phyloP scores from a whole-genome alignment of 2,113 vertebrate genomes.

The Rhabdornis inornatus region DNA sequence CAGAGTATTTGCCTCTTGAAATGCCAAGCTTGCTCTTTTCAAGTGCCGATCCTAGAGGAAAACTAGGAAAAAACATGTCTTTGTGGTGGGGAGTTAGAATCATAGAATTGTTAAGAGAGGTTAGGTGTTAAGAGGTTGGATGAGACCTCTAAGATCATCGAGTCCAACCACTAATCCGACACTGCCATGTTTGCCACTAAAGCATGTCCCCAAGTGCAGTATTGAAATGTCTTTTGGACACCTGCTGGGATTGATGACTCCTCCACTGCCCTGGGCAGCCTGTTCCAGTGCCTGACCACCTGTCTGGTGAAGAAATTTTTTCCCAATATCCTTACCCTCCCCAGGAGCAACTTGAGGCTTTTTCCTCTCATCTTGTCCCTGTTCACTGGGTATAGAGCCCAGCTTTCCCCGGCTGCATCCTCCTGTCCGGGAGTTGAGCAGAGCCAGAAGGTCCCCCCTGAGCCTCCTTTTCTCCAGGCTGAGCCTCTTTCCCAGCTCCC shows the following conservation, averaged over 20 bases:
- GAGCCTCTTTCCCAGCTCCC: not conserved
- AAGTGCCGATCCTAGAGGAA: constrained; percentile 26
- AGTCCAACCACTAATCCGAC: not conserved
- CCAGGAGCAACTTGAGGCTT: not conserved
- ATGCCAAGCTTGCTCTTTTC: constrained; percentile 26
- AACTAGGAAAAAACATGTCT: not conserved
- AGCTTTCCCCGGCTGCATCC: accelerated
- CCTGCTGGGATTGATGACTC: not conserved
- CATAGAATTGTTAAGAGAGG: not conserved
- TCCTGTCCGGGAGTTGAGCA: not conserved
- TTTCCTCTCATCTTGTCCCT: not conserved
- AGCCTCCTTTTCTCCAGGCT: not conserved
- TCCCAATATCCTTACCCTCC: not conserved
- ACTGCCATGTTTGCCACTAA: not conserved
- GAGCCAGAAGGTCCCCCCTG: accelerated
- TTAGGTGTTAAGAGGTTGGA: not conserved
- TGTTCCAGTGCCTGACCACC: not conserved
- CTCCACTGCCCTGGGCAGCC: not conserved
- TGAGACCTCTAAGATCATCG: not conserved
- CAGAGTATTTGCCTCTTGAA: constrained; percentile 3
- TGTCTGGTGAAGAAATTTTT: not conserved
- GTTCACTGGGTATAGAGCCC: not conserved
- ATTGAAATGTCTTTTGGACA: not conserved
- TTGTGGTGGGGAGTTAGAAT: not conserved
- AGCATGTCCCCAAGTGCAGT: not conserved